phyloP scores from a whole-genome alignment of 2,113 vertebrate species.

The Meriones unguiculatus region DNA sequence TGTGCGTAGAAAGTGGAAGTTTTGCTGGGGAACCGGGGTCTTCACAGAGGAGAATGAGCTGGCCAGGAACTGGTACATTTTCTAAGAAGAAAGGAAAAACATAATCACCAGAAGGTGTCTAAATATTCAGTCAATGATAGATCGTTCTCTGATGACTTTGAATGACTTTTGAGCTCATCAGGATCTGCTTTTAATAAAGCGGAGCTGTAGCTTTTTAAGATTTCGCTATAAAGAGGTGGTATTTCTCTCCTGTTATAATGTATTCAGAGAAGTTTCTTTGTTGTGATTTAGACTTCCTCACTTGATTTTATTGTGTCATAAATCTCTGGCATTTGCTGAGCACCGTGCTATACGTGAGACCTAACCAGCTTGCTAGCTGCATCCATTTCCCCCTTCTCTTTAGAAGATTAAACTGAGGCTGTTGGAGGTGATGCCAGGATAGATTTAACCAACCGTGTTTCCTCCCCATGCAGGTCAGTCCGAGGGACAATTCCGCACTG shows the following conservation, averaged over 20 bases:
- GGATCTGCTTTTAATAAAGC: constrained; percentile 67
- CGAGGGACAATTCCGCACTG: constrained; percentile 95
- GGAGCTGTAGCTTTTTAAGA: constrained; percentile 55
- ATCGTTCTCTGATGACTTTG: constrained; percentile 69
- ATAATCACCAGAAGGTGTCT: not conserved
- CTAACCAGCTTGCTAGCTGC: constrained; percentile 78
- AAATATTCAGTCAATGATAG: constrained; percentile 39
- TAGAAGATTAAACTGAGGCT: constrained; percentile 85
- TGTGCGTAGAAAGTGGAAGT: not conserved
- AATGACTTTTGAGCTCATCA: constrained; percentile 61
- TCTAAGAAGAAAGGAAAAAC: constrained; percentile 38
- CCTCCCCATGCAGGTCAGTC: constrained; percentile 92
- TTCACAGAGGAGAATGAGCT: not conserved
- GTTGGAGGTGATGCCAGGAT: constrained; percentile 84
- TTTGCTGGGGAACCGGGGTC: not conserved
- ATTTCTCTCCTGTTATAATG: constrained; percentile 68
- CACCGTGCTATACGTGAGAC: constrained; percentile 76
- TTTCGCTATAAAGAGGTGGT: constrained; percentile 50
- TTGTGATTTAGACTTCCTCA: constrained; percentile 80
- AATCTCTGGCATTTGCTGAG: constrained; percentile 75
- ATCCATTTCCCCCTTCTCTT: constrained; percentile 58
- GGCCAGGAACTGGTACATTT: constrained; percentile 22
- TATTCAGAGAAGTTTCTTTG: constrained; percentile 75
- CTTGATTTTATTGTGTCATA: constrained; percentile 78
- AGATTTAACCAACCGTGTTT: constrained; percentile 88